Evolutionary conservation across 1,140 invertebrate species (phyloP).

Genomic region (Venustaconcha ellipsiformis): DNA sequence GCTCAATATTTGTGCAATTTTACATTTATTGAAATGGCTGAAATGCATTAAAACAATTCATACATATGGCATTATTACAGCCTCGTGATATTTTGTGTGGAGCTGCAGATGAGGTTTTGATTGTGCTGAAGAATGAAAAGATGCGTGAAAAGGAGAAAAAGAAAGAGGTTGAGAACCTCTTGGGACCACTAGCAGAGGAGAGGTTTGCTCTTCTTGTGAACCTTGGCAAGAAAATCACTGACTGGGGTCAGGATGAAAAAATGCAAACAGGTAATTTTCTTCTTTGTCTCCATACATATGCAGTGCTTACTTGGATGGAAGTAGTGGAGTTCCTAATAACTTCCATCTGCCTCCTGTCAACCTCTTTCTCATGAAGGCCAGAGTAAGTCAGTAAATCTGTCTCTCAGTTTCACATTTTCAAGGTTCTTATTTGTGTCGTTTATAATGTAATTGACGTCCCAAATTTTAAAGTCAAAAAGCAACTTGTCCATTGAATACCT

Average conservation of each 20-base stretch:
- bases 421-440: too few relatives aligned
- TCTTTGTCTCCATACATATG: background rate
- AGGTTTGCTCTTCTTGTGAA: slow-evolving; percentile 95
- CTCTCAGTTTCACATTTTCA: too few relatives aligned
- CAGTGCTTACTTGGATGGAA: background rate
- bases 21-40: too few relatives aligned
- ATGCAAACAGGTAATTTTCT: slow-evolving; percentile 71
- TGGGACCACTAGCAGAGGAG: slow-evolving; percentile 92
- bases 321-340: background rate
- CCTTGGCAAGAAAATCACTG: slow-evolving; percentile 98
- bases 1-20: too few relatives aligned
- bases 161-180: slow-evolving; percentile 86
- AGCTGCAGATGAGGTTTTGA: slow-evolving; percentile 97
- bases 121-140: slow-evolving; percentile 95
- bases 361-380: too few relatives aligned
- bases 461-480: too few relatives aligned
- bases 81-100: slow-evolving; percentile 96
- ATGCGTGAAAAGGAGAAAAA: slow-evolving; percentile 95
- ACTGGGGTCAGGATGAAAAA: slow-evolving; percentile 91
- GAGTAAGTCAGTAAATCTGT: too few relatives aligned
- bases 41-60: too few relatives aligned
- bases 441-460: too few relatives aligned
- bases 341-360: background rate
- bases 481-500: too few relatives aligned
- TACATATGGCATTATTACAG: slow-evolving; percentile 59